Conservation (phyloP, 2,113 vertebrate species). For the Notarius lentiginosus region DNA sequence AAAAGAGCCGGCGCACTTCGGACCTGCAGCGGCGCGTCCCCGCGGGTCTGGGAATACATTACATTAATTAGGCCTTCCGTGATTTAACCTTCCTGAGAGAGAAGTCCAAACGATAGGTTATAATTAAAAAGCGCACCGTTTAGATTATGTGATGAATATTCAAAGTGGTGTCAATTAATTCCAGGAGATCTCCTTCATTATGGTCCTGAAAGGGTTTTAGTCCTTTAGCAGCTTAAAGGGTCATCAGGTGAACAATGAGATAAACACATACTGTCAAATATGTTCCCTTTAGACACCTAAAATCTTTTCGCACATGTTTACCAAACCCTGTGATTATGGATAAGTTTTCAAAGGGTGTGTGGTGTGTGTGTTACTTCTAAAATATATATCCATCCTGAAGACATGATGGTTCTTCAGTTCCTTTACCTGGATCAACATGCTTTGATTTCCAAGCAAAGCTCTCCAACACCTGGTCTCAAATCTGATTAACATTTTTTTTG, state of each 20-base stretch:
- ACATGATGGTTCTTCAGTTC: not conserved
- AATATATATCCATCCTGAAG: not conserved
- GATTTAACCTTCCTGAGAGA: slow-evolving; percentile 98
- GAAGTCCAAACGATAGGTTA: slow-evolving; percentile 90
- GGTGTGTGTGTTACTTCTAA: not conserved
- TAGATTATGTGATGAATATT: slow-evolving; percentile 99
- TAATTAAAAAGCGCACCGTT: slow-evolving; percentile 96
- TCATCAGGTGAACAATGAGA: slow-evolving; percentile 71
- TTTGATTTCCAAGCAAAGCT: not conserved
- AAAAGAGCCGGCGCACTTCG: slow-evolving; percentile 78
- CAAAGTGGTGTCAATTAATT: slow-evolving; percentile 99
- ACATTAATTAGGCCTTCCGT: slow-evolving; percentile 99
- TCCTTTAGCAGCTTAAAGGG: slow-evolving; percentile 88
- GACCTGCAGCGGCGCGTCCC: slow-evolving; percentile 90
- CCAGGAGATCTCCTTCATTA: slow-evolving; percentile 83
- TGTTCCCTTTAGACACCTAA: not conserved
- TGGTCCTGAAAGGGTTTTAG: slow-evolving; percentile 76
- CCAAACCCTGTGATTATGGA: not conserved
- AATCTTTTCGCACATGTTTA: not conserved
- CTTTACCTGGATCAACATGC: not conserved
- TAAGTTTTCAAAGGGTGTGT: not conserved
- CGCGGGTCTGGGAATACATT: slow-evolving; percentile 98
- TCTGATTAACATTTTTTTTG: not conserved
- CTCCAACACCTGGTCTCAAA: not conserved
- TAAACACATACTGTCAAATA: slow-evolving; percentile 13